Percentiles rank a stretch among this genome's conserved stretches.
Conservation (phyloP, 1,140 invertebrate species). For the Drusus annulatus region DNA sequence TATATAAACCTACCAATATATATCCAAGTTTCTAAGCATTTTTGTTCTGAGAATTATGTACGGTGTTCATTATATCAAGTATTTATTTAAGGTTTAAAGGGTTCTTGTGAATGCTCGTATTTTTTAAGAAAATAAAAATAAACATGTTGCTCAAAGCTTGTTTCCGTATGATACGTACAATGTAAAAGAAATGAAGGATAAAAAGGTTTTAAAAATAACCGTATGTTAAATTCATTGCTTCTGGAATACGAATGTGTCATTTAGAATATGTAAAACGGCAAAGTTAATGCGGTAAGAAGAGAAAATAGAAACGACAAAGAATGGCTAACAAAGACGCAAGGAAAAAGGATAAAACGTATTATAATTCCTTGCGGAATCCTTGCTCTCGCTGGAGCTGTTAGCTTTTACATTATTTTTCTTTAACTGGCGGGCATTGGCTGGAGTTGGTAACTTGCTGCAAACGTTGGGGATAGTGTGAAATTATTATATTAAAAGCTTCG, state of each 20-base stretch:
- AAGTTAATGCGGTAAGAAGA: slow-evolving; percentile 1
- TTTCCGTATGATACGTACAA: no score
- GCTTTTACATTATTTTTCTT: slow-evolving; percentile 18
- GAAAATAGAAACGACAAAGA: slow-evolving; percentile 27
- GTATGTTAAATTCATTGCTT: slow-evolving; percentile 10
- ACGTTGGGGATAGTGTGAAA: no score
- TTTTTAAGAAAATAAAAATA: no score
- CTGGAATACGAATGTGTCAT: slow-evolving; percentile 9
- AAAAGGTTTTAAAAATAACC: slow-evolving; percentile 1
- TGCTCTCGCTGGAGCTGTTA: slow-evolving; percentile 4
- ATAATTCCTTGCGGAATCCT: slow-evolving; percentile 20
- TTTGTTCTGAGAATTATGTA: no score
- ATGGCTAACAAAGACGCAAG: slow-evolving; percentile 19
- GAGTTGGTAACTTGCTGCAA: background rate
- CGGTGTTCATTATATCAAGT: no score
- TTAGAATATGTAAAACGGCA: slow-evolving; percentile 16
- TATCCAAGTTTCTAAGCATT: no score
- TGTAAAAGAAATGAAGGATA: no score
- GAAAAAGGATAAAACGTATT: slow-evolving; percentile 16
- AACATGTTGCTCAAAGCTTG: no score
- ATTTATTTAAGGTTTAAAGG: no score
- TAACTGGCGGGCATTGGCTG: background rate
- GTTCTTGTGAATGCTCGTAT: no score
- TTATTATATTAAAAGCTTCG: no score
- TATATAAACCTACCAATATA: no score